Evolutionary conservation across 2,113 vertebrate genomes (phyloP), one percentile per base, ranked within the genome.

Genomic region (Petrocephalus zakoni): DNA sequence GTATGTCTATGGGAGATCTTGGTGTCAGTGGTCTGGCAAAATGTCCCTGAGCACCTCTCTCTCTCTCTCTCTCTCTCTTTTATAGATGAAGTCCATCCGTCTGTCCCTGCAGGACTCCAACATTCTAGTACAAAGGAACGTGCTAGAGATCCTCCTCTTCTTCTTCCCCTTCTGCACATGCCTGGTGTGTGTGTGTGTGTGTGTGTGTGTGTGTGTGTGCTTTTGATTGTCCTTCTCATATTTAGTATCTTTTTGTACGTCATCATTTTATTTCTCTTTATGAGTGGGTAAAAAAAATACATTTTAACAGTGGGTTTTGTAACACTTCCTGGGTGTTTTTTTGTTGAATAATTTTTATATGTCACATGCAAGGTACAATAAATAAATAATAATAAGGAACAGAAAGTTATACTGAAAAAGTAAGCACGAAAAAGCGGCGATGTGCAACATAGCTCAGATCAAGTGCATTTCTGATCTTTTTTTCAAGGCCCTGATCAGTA

Each of bases 71-170:
- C 19, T 51, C 42, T 89, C 56, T 87, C 0, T 55, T 42, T 88
- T 68, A 0, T 88, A 99, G 98, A 92, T 98, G 0, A 99, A 96
- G 58, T 95, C 98, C 2, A 90, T 98, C 46, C 96, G 97, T 87
- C 94, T 96, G 0, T 97, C 97, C 0, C 95, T 99, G 55, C 92
- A 98, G 95, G 98, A 99, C 93, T 94, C 97, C 22, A 99, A 99
- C 88, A 96, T 97, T 83, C 96, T 99, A 58, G 98, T 99, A 87
- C 98, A 99, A 88, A 97, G 98, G 90, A 98, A 99, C 92, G 98
- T 95, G 72, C 93, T 99, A 87, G 98, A 99, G 92, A 96, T 98
- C 49, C 96, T 98, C 42, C 96, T 99, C 21, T 97, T 96, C 95
- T 99, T 99, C 93, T 99, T 99, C 93, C 97, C 98, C 0, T 96